Conservation (phyloP, 1,140 invertebrate genomes). For the Anagrus nilaparvatae region DNA sequence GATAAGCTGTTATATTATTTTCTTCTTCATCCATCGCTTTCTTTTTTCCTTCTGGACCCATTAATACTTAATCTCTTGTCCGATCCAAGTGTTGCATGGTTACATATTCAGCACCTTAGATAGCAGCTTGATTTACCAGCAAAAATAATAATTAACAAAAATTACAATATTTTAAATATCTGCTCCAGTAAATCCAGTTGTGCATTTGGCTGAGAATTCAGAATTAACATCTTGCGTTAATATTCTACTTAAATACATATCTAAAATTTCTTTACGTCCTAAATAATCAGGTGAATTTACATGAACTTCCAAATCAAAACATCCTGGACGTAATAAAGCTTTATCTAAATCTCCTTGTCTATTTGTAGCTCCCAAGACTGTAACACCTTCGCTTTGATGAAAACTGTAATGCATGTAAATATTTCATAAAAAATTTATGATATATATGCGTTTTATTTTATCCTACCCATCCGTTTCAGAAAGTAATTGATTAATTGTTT, state of each 20-base stretch:
- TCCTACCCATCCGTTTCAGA: slow-evolving; percentile 92
- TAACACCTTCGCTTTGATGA: slow-evolving; percentile 92
- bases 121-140: slow-evolving; percentile 69
- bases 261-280: slow-evolving; percentile 84
- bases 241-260: slow-evolving; percentile 69
- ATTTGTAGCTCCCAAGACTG: slow-evolving; percentile 96
- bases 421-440: not conserved
- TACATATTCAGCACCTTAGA: slow-evolving; percentile 77
- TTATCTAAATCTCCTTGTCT: slow-evolving; percentile 89
- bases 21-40: slow-evolving; percentile 85
- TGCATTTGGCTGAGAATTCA: slow-evolving; percentile 76
- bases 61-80: slow-evolving; percentile 89
- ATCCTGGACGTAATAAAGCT: slow-evolving; percentile 84
- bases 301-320: slow-evolving; percentile 88
- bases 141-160: too few relatives aligned
- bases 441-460: slow-evolving; percentile 5
- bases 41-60: slow-evolving; percentile 88
- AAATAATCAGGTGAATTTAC: slow-evolving; percentile 84
- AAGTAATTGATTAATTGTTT: slow-evolving; percentile 96
- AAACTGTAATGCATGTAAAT: slow-evolving; percentile 47
- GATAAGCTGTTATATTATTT: slow-evolving; percentile 89
- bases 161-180: slow-evolving; percentile 87
- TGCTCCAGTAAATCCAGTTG: slow-evolving; percentile 91
- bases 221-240: slow-evolving; percentile 68
- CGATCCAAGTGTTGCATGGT: slow-evolving; percentile 87